These are phyloP conservation scores for Channa argus DNA, from an alignment of 2,113 vertebrate genomes.

Conservation along the genomic window DNA sequence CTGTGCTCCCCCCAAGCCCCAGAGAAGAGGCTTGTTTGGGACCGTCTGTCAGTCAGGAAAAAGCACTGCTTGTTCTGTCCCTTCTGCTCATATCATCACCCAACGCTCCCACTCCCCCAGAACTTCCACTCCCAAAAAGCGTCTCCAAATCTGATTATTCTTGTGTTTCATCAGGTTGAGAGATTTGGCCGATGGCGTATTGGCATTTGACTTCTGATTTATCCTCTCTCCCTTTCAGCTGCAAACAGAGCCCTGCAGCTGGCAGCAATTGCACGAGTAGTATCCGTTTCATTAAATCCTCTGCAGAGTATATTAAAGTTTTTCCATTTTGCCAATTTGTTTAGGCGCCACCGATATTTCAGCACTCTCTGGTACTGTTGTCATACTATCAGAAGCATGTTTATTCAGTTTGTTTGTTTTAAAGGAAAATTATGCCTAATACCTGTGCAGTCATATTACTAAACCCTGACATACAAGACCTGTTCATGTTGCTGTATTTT, in stretches of 20 bases:
- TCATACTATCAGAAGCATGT: conserved; percentile 3
- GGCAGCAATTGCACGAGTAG: conserved; percentile 47
- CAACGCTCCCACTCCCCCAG: conserved; percentile 34
- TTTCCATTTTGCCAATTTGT: conserved; percentile 45
- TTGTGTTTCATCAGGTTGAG: conserved; percentile 71
- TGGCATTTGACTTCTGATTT: conserved; percentile 74
- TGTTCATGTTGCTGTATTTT: not conserved
- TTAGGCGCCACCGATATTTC: conserved; percentile 45
- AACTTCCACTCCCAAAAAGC: conserved; percentile 51
- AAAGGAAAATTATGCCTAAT: conserved; percentile 6
- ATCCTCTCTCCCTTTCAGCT: conserved; percentile 50
- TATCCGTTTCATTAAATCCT: conserved; percentile 57
- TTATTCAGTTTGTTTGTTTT: conserved; percentile 21
- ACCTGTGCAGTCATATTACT: not conserved
- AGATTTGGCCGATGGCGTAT: conserved; percentile 69
- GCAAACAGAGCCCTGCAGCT: conserved; percentile 52
- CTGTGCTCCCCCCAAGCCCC: not conserved
- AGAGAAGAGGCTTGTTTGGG: conserved; percentile 52
- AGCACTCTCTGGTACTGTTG: conserved; percentile 17
- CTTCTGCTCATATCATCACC: conserved; percentile 67
- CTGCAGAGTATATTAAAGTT: conserved; percentile 49
- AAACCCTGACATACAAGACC: not conserved
- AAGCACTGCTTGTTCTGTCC: conserved; percentile 65
- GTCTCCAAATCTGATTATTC: conserved; percentile 76
- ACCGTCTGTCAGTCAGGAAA: conserved; percentile 56